phyloP scores from a whole-genome alignment of 2,797 vertebrate species.

The Austrolebias charrua region DNA sequence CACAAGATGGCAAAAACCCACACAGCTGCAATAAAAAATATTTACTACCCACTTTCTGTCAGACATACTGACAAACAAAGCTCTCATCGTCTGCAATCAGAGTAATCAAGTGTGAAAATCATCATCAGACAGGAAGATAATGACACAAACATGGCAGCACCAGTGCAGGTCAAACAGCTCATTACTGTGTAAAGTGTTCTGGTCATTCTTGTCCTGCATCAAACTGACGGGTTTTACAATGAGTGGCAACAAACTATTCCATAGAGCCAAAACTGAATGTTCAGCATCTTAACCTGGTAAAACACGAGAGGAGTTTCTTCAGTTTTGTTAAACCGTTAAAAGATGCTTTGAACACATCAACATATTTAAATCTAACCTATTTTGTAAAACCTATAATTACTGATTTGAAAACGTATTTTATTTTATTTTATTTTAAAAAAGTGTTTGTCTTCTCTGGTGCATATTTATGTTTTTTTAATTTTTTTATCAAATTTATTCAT shows the following conservation, averaged over 20 bases:
- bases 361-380: neutral
- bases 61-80: slow-evolving; percentile 65
- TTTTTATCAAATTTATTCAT: no score
- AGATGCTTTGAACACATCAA: neutral
- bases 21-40: slow-evolving; percentile 51
- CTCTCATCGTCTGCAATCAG: slow-evolving; percentile 64
- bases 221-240: slow-evolving; percentile 11
- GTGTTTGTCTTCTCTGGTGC: no score
- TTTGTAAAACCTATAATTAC: neutral
- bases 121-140: slow-evolving; percentile 68
- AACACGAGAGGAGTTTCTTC: neutral
- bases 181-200: slow-evolving; percentile 53
- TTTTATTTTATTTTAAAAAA: no score
- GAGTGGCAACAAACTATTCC: neutral
- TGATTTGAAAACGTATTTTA: no score
- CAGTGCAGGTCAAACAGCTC: slow-evolving; percentile 72
- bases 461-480: no score
- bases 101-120: slow-evolving; percentile 69
- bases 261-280: neutral
- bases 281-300: neutral
- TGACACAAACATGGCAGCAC: slow-evolving; percentile 54
- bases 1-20: slow-evolving; percentile 33
- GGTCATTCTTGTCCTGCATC: slow-evolving; percentile 22
- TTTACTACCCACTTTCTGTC: slow-evolving; percentile 56
- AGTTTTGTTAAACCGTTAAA: neutral